Evolutionary conservation across 2,797 vertebrate species (phyloP).

Genomic region (Anguilla megastoma): DNA sequence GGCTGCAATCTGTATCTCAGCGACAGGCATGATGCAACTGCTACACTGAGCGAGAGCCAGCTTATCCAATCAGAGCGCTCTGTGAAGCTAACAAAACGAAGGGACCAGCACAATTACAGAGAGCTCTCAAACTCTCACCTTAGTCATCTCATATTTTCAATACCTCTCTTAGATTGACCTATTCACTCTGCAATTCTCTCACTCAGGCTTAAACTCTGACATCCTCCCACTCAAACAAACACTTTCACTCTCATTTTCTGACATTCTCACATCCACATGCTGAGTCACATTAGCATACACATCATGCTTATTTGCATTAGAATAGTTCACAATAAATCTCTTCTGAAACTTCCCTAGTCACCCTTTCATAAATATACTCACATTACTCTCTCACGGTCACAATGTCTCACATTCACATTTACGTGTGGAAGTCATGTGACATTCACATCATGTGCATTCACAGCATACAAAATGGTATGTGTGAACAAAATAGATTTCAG

Average conservation of each 20-base stretch:
- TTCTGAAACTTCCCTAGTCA: neutral
- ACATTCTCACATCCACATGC: neutral
- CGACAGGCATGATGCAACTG: conserved; percentile 53
- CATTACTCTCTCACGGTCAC: neutral
- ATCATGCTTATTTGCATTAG: conserved; percentile 21
- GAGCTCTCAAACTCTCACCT: neutral
- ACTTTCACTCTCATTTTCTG: neutral
- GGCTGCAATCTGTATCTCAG: conserved; percentile 6
- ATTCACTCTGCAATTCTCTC: neutral
- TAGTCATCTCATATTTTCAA: neutral
- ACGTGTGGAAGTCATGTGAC: neutral
- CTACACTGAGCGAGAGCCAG: conserved; percentile 38
- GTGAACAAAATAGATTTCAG: neutral
- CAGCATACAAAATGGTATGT: neutral
- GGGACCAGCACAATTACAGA: neutral
- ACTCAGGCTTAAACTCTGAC: neutral
- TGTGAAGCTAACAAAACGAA: conserved; percentile 13
- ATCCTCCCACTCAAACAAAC: neutral
- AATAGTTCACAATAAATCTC: neutral
- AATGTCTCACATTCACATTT: neutral
- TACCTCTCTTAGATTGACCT: neutral
- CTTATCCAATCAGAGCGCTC: conserved; percentile 14
- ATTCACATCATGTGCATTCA: neutral
- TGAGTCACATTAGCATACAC: neutral
- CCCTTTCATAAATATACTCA: neutral